Base-by-base conservation (phyloP, 2,888 invertebrate species). In the Adelognathus sp. region DNA sequence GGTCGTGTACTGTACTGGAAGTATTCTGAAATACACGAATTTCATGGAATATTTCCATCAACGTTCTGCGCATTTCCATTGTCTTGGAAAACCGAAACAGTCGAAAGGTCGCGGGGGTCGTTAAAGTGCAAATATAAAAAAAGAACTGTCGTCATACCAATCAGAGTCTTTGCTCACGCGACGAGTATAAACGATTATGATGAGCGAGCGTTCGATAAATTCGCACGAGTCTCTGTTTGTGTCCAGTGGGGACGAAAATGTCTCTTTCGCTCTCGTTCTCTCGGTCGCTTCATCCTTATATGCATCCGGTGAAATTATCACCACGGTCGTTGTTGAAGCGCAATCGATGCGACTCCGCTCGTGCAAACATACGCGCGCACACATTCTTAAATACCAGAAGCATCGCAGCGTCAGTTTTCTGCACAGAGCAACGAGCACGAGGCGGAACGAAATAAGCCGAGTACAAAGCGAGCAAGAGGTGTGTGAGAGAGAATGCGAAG, bases 401-500 rank as follows among this genome's bases (percentile, higher is more conserved):
- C 36, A 36, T 58, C 36, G 27, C 52, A 52, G 27, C n/a, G n/a
- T 16, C 58, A 36, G 21, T 58, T 58, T 46, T n/a, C 36, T 58
- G 58, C 11, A 58, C 58, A n/a, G 21, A 36, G 36, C 58, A n/a
- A n/a, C n/a, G n/a, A n/a, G 36, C 36, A 58, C 36, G 58, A 58
- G 36, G 66, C 77, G 75, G 69, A 83, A 86, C 86, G 86, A 86
- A 88, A 86, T 85, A 85, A 87, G 84, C 83, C 82, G 82, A 84
- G 85, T 81, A 85, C 81, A 83, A 85, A 84, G 76, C 66, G 21
- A 46, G 60, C 67, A 61, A 60, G 31, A 36, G 24, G 39, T 2
- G n/a, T 21, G 52, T 52, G 63, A n/a, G 58, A 61, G 44, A 69
- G 69, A 41, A 63, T 50, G 31, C 39, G 63, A 46, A 18, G 31